A percentile compares a stretch with the other conserved stretches of the same genome.
These are phyloP conservation scores for Sus cebifrons DNA, from an alignment of 2,797 vertebrate species.

Conservation along the genomic window DNA sequence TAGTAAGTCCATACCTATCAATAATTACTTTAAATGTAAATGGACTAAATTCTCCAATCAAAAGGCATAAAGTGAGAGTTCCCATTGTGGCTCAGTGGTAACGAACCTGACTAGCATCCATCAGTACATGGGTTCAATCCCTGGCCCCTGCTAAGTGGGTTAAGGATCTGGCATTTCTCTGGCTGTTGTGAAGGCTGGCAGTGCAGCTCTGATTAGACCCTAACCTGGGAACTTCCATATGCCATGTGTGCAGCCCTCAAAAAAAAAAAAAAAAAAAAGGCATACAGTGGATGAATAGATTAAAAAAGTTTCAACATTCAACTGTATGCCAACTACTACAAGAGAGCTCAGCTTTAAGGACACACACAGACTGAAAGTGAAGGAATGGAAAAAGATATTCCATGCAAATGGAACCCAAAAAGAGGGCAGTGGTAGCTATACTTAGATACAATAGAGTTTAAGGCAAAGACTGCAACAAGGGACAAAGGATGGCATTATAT, in stretches of 20 bases:
- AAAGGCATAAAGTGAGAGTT: neutral
- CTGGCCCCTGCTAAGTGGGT: too few species aligned
- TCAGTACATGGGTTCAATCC: too few species aligned
- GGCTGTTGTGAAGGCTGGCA: too few species aligned
- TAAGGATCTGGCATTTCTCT: too few species aligned
- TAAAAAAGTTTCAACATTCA: neutral
- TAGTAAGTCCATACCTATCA: neutral
- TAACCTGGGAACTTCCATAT: too few species aligned
- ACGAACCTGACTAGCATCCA: too few species aligned
- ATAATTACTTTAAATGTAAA: neutral
- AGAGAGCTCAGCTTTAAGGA: neutral
- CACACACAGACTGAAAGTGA: neutral
- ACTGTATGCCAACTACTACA: neutral
- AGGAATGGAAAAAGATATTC: neutral
- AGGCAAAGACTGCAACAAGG: neutral
- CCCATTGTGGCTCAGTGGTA: too few species aligned
- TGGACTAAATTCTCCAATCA: slow-evolving; percentile 14
- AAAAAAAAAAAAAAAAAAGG: neutral
- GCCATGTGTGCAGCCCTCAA: too few species aligned
- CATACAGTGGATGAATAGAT: neutral
- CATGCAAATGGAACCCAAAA: neutral
- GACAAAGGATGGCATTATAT: neutral
- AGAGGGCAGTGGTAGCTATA: neutral
- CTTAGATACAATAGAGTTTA: neutral
- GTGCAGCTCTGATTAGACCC: too few species aligned